phyloP scores from a whole-genome alignment of 2,797 vertebrate genomes.

The Cetoscarus ocellatus region DNA sequence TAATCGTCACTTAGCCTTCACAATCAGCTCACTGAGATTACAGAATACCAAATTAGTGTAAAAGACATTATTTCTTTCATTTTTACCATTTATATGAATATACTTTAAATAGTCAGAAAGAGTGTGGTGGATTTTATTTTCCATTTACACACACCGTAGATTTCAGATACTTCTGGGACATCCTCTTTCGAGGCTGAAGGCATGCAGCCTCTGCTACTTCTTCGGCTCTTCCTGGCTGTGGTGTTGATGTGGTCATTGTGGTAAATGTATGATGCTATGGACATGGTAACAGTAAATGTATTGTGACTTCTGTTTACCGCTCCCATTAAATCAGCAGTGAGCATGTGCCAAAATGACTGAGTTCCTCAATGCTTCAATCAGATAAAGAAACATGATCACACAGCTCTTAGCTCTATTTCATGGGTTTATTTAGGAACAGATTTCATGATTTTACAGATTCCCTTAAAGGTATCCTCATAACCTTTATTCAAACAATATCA shows the following conservation, averaged over 20 bases:
- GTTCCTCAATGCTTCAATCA: neutral
- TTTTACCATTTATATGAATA: neutral
- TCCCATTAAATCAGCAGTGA: neutral
- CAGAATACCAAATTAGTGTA: no score
- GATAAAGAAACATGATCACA: neutral
- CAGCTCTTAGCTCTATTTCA: neutral
- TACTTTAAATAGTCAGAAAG: neutral
- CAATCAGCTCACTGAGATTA: no score
- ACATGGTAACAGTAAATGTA: slow-evolving; percentile 5
- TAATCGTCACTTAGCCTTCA: no score
- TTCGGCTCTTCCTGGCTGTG: neutral
- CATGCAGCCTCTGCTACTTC: neutral
- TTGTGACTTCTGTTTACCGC: slow-evolving; percentile 3
- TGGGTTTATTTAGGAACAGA: neutral
- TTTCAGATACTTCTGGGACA: neutral
- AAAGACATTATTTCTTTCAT: no score
- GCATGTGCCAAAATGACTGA: neutral
- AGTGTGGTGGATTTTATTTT: no score
- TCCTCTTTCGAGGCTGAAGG: neutral
- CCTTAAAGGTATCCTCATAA: neutral
- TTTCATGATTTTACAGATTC: neutral
- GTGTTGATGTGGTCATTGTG: neutral
- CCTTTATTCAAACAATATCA: neutral
- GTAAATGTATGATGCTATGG: neutral
- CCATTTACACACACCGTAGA: neutral